phyloP scores from a whole-genome alignment of 1,140 invertebrate species.

The Brachionus sp. region DNA sequence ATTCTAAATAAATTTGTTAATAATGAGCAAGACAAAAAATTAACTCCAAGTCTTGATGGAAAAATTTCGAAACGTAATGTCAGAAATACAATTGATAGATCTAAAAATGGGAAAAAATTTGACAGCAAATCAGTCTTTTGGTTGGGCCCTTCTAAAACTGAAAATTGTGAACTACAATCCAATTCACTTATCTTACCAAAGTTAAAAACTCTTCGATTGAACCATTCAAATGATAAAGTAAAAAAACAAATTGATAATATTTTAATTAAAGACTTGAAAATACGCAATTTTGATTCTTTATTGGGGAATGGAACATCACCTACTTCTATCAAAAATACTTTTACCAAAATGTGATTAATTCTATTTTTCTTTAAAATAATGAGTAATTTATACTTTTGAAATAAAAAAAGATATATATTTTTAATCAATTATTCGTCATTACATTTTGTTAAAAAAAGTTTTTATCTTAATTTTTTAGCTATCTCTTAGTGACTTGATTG shows the following conservation, averaged over 20 bases:
- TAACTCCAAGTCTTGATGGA: not conserved
- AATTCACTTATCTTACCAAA: not conserved
- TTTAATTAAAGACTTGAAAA: not conserved
- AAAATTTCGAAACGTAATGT: not conserved
- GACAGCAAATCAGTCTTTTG: not conserved
- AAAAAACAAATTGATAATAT: not conserved
- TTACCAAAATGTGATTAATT: no score
- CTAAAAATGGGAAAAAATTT: not conserved
- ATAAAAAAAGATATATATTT: no score
- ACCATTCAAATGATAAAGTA: not conserved
- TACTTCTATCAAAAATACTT: not conserved
- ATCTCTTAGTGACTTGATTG: no score
- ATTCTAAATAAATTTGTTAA: not conserved
- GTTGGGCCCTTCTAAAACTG: not conserved
- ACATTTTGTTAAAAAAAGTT: not conserved
- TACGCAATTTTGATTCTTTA: not conserved
- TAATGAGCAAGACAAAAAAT: not conserved
- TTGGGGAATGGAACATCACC: not conserved
- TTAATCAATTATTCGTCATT: no score
- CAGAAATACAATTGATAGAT: not conserved
- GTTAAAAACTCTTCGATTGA: not conserved
- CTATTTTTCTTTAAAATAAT: not conserved
- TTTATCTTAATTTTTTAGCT: not conserved
- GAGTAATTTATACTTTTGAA: not conserved
- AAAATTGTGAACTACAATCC: not conserved